A percentile compares a stretch with the other conserved stretches of the same genome.
These are phyloP conservation scores for Tragelaphus buxtoni DNA, from an alignment of 2,113 vertebrate species.

Conservation along the genomic window DNA sequence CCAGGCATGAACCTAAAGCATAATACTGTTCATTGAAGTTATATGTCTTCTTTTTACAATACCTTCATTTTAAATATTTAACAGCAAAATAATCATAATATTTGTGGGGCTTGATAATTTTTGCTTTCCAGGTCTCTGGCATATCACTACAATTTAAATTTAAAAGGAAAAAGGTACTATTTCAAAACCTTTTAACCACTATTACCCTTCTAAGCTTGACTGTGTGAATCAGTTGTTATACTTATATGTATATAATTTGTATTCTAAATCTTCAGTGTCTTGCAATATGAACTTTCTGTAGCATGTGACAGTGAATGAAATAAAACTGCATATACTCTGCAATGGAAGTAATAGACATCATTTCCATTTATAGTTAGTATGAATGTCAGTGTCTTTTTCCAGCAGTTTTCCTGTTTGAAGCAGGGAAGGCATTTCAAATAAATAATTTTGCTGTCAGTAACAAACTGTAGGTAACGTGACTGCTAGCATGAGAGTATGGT, in stretches of 20 bases:
- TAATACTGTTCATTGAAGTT: not conserved
- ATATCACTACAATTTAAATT: slow-evolving; percentile 26
- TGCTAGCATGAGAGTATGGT: not conserved
- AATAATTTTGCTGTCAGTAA: slow-evolving; percentile 35
- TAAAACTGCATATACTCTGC: slow-evolving; percentile 10
- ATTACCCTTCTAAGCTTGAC: slow-evolving; percentile 3
- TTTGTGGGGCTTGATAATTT: not conserved
- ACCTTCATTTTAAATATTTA: slow-evolving; percentile 25
- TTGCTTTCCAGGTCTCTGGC: not conserved
- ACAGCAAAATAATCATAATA: slow-evolving; percentile 1
- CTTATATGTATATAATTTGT: slow-evolving; percentile 1
- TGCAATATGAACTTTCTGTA: not conserved
- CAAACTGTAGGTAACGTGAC: not conserved
- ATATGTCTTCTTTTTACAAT: not conserved
- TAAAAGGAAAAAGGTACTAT: slow-evolving; percentile 29
- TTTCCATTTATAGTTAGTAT: slow-evolving; percentile 34
- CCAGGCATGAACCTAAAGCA: not conserved
- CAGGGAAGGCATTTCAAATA: slow-evolving; percentile 5
- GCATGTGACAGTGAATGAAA: slow-evolving; percentile 11
- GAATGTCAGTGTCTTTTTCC: slow-evolving; percentile 15
- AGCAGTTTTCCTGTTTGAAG: slow-evolving; percentile 30
- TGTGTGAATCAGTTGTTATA: slow-evolving; percentile 11
- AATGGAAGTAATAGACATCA: slow-evolving; percentile 3
- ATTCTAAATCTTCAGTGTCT: slow-evolving; percentile 38
- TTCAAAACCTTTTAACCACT: not conserved